These are phyloP conservation scores for Capitulum mitella DNA, from an alignment of 2,888 invertebrate genomes.

Conservation along the genomic window DNA sequence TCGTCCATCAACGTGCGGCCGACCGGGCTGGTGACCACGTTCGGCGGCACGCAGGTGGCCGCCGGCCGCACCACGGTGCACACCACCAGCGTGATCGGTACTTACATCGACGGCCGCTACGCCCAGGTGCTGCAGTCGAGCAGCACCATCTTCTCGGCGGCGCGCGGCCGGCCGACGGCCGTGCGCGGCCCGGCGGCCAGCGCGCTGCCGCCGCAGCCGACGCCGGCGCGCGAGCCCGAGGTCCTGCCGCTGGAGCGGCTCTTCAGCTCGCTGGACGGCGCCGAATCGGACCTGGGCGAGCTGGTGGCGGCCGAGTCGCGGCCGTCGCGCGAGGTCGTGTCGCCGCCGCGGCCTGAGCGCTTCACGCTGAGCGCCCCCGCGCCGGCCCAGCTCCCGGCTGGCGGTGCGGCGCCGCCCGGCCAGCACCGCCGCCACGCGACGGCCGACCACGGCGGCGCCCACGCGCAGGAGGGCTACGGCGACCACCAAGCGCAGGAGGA, in stretches of 20 bases:
- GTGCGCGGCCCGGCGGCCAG: neutral
- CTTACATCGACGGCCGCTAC: slow-evolving; percentile 74
- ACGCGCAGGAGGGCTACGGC: no score
- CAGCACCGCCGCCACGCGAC: no score
- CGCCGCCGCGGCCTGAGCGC: neutral
- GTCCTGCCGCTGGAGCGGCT: neutral
- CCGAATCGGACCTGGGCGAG: neutral
- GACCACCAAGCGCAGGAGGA: no score
- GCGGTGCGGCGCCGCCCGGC: neutral
- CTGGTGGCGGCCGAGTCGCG: neutral
- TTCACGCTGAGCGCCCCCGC: neutral
- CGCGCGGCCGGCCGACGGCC: slow-evolving; percentile 48
- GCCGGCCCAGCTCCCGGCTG: neutral
- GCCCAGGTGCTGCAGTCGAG: slow-evolving; percentile 79
- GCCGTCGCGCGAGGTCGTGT: neutral
- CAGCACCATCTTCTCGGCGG: slow-evolving; percentile 55
- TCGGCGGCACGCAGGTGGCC: slow-evolving; percentile 73
- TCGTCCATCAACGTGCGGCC: neutral
- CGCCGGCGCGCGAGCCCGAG: neutral
- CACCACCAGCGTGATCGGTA: slow-evolving; percentile 83
- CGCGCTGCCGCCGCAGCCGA: neutral
- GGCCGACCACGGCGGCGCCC: no score
- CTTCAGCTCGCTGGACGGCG: neutral
- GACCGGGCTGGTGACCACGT: slow-evolving; percentile 70
- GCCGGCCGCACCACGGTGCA: slow-evolving; percentile 76